These are phyloP conservation scores for Chionis minor DNA, from an alignment of 2,113 vertebrate genomes.

Conservation along the genomic window DNA sequence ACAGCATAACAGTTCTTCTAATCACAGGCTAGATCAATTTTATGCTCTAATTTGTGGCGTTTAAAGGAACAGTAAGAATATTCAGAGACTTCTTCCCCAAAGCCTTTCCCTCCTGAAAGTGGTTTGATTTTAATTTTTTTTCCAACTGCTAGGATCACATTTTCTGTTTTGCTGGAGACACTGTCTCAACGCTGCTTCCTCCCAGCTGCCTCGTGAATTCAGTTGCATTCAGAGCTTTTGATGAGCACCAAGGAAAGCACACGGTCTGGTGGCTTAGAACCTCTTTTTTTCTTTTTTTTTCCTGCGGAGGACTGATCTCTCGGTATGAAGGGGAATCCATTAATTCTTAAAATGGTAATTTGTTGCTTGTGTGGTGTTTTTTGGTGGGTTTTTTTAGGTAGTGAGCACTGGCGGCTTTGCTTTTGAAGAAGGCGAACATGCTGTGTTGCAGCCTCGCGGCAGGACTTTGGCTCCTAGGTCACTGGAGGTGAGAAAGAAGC, in stretches of 20 bases:
- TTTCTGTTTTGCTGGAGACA: background rate
- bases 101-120: background rate
- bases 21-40: background rate
- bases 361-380: background rate
- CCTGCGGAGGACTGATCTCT: background rate
- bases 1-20: background rate
- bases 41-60: background rate
- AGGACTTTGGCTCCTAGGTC: background rate
- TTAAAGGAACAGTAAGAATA: background rate
- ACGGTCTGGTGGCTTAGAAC: background rate
- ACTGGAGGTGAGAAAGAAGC: background rate
- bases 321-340: background rate
- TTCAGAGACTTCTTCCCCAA: background rate
- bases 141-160: background rate
- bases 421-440: background rate
- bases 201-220: background rate
- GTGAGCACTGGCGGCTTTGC: background rate
- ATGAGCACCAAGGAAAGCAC: background rate
- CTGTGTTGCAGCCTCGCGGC: too few relatives aligned
- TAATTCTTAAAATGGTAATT: background rate
- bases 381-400: background rate
- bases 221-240: background rate
- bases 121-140: background rate
- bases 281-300: background rate
- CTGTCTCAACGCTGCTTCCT: background rate